Percentiles rank a stretch among this genome's conserved stretches.
phyloP scores from a whole-genome alignment of 2,113 vertebrate genomes.

The Pionites leucogaster region DNA sequence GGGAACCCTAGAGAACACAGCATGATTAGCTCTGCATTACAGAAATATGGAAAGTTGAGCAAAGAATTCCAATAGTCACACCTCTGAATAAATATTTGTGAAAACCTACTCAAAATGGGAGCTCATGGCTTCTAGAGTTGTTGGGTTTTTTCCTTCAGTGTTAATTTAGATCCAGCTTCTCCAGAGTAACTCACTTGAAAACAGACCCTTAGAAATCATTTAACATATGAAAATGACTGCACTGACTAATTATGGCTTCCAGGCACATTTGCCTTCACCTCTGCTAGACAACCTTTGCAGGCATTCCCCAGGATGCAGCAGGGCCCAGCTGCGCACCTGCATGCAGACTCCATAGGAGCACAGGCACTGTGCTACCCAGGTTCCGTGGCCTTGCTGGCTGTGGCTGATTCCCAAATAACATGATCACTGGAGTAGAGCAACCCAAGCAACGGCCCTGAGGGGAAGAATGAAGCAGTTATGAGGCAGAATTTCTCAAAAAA shows the following conservation, averaged over 20 bases:
- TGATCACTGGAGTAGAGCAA: not conserved
- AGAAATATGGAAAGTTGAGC: not conserved
- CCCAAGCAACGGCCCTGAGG: not conserved
- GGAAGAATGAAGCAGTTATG: not conserved
- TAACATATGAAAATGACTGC: not conserved
- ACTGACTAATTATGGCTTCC: not conserved
- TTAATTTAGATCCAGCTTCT: not conserved
- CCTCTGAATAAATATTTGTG: not conserved
- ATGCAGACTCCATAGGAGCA: fast-evolving
- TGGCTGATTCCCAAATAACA: not conserved
- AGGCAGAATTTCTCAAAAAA: not conserved
- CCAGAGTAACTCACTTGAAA: not conserved
- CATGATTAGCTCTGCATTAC: not conserved
- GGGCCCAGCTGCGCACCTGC: fast-evolving
- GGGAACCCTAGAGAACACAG: not conserved
- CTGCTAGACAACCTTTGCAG: not conserved
- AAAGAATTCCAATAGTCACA: not conserved
- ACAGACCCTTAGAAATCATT: not conserved
- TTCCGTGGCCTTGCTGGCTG: fast-evolving
- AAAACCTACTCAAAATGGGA: not conserved
- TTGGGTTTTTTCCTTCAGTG: not conserved
- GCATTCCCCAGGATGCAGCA: fast-evolving
- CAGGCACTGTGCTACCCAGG: fast-evolving
- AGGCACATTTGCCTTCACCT: not conserved
- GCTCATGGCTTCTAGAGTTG: not conserved